Evolutionary conservation across 2,797 vertebrate species (phyloP).

Genomic region (Pteropus rufus): DNA sequence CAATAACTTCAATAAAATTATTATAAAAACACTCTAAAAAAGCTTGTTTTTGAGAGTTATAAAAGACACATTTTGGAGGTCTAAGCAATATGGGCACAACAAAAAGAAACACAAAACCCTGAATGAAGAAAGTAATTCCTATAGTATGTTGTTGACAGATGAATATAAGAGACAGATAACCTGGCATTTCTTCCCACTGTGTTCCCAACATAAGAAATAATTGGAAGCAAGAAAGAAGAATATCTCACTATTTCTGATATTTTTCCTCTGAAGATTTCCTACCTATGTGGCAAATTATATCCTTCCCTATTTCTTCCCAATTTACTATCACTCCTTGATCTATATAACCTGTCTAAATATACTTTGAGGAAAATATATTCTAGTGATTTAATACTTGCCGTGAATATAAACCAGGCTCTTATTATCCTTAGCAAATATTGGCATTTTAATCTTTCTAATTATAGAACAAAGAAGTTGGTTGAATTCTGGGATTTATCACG

Average conservation of each 20-base stretch:
- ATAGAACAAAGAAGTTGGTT: background rate
- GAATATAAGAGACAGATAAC: background rate
- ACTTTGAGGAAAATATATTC: background rate
- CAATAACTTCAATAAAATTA: background rate
- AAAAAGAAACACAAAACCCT: background rate
- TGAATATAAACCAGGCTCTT: background rate
- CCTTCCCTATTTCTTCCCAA: background rate
- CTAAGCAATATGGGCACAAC: background rate
- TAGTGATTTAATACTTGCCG: background rate
- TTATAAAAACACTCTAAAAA: background rate
- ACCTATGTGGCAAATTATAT: background rate
- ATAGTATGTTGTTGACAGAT: background rate
- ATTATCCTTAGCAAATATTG: background rate
- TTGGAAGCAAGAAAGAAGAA: background rate
- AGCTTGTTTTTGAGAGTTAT: background rate
- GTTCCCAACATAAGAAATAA: background rate
- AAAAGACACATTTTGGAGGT: background rate
- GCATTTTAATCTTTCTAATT: background rate
- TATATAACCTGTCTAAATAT: background rate
- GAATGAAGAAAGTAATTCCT: background rate
- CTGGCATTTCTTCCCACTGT: background rate
- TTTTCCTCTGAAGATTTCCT: background rate
- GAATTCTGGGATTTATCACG: background rate
- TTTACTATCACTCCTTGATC: background rate
- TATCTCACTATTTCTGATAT: background rate